Base-by-base conservation (phyloP, 2,113 vertebrate species). In the Embiotoca jacksoni region DNA sequence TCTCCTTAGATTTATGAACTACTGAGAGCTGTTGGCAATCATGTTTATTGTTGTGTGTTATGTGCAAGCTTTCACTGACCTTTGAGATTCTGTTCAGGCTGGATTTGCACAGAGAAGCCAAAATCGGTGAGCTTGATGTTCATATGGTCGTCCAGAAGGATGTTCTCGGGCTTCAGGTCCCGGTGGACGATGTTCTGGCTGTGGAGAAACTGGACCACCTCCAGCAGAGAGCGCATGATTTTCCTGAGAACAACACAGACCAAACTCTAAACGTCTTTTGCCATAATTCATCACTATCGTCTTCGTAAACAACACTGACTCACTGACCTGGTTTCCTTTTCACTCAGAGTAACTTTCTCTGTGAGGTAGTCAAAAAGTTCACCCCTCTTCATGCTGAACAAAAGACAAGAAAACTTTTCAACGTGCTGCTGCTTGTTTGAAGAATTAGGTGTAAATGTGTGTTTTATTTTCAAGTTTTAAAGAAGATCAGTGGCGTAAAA, bases 301-400 rank as follows among this genome's bases (percentile, higher is more conserved):
- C 7, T 58, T 3, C 0, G 4, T 3, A 4, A 36, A 35, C 4
- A 64, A 57, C 9, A 23, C 9, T 0, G 23, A 23, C 37, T 61
- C 3, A 61, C 86, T 66, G 82, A 99, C 98, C 98, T 97, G 76
- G 97, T 98, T 93, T 99, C 97, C 87, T 98, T 99, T 89, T 99
- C 98, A 0, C 96, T 98, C 75, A 99, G 88, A 11, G 97, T 98
- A 56, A 99, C 98, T 87, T 97, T 98, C 91, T 99, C 98, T 0
- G 97, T 99, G 85, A 99, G 97, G 90, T 99, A 99, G 90, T 99
- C 98, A 41, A 99, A 99, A 75, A 99, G 96, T 83, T 99, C 98
- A 6, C 98, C 98, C 92, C 77, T 97, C 90, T 86, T 99, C 98
- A 99, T 99, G 90, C 98, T 99, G 91, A 6, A 0, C n/a, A 37